Percentiles rank a stretch among this genome's conserved stretches.
phyloP scores from a whole-genome alignment of 2,888 invertebrate species.

The Muscina levida region DNA sequence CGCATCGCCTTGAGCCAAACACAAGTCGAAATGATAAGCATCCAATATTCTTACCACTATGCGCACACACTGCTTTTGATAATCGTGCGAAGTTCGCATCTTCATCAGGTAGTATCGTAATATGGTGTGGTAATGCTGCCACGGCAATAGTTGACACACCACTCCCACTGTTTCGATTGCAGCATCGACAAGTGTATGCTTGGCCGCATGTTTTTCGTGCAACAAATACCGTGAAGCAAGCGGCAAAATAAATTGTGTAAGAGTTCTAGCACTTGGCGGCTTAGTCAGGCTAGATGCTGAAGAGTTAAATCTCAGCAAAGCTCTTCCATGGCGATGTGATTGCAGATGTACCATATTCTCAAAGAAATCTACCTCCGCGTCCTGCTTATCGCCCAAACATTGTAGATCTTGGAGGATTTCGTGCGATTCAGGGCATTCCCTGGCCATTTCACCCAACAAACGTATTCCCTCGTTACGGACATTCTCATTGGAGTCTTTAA shows the following conservation, averaged over 20 bases:
- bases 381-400: slow-evolving; percentile 83
- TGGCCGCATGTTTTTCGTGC: slow-evolving; percentile 87
- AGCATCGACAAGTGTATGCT: slow-evolving; percentile 90
- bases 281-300: slow-evolving; percentile 83
- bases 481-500: slow-evolving; percentile 86
- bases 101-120: slow-evolving; percentile 90
- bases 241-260: slow-evolving; percentile 93
- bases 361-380: slow-evolving; percentile 95
- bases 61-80: slow-evolving; percentile 91
- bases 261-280: slow-evolving; percentile 84
- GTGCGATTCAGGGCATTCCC: slow-evolving; percentile 86
- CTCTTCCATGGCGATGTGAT: slow-evolving; percentile 91
- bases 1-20: slow-evolving; percentile 81
- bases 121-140: slow-evolving; percentile 93
- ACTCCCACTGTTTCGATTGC: slow-evolving; percentile 90
- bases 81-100: slow-evolving; percentile 86
- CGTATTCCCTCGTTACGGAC: slow-evolving; percentile 89
- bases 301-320: slow-evolving; percentile 87
- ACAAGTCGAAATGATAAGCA: slow-evolving; percentile 94
- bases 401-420: slow-evolving; percentile 86
- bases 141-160: slow-evolving; percentile 89
- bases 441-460: slow-evolving; percentile 87
- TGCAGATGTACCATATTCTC: slow-evolving; percentile 95
- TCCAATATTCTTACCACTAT: slow-evolving; percentile 90
- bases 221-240: slow-evolving; percentile 90